Conservation (phyloP, 2,113 vertebrate species). For the Pseudorectes ferrugineus region DNA sequence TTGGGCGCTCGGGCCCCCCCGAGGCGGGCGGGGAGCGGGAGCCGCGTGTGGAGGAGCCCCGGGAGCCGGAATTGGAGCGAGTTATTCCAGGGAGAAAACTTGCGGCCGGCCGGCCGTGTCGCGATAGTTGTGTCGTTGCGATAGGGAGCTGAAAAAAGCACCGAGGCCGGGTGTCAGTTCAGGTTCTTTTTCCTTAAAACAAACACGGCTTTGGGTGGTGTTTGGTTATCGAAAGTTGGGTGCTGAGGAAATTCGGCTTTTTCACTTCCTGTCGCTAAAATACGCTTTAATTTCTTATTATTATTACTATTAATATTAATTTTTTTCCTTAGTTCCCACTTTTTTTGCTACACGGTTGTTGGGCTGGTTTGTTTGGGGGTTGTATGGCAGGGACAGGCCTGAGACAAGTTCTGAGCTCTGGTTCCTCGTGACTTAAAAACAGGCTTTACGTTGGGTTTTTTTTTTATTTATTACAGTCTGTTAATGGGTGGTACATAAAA, state of each 20-base stretch:
- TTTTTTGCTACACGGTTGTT: background rate
- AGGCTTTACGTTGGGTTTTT: background rate
- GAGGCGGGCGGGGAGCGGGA: background rate
- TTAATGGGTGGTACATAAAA: accelerated
- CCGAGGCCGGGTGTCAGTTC: accelerated
- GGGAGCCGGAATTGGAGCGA: background rate
- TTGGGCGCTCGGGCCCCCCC: background rate
- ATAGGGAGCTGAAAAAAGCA: background rate
- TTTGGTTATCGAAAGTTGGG: background rate
- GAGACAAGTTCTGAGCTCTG: background rate
- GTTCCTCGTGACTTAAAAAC: background rate
- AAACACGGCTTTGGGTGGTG: accelerated
- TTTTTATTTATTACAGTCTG: accelerated
- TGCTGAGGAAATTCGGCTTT: background rate
- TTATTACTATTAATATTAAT: accelerated
- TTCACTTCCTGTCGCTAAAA: background rate
- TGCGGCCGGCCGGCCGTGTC: background rate
- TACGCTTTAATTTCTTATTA: accelerated
- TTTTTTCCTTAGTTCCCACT: background rate
- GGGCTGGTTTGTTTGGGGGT: background rate
- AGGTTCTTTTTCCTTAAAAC: background rate
- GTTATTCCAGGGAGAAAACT: background rate
- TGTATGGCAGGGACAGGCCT: background rate
- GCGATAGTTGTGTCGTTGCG: background rate
- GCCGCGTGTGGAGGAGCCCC: background rate